These are phyloP conservation scores for Synanthedon myopaeformis DNA, from an alignment of 2,888 invertebrate species.

Conservation along the genomic window DNA sequence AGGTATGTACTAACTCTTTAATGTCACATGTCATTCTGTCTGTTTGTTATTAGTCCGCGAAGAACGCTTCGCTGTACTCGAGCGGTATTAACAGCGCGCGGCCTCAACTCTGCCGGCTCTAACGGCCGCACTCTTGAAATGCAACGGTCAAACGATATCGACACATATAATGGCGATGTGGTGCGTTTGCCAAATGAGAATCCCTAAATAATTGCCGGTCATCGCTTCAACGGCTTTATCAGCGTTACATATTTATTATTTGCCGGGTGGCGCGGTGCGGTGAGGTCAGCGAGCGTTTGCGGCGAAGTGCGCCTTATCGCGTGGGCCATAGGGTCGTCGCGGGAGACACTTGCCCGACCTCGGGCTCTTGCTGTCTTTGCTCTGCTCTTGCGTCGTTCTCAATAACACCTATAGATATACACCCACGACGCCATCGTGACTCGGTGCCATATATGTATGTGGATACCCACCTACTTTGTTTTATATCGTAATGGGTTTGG, in stretches of 20 bases:
- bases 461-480: no score
- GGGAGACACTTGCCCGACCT: conserved; percentile 18
- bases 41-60: conserved; percentile 10
- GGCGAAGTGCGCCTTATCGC: conserved; percentile 59
- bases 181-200: conserved; percentile 46
- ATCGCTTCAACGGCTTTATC: conserved; percentile 64
- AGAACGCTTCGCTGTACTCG: conserved; percentile 1
- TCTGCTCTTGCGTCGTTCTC: conserved; percentile 60
- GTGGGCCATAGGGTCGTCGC: conserved; percentile 53
- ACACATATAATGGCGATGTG: conserved; percentile 28
- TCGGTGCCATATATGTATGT: no score
- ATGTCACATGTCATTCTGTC: conserved; percentile 24
- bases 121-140: conserved; percentile 24
- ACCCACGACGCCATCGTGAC: background rate
- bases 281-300: conserved; percentile 60
- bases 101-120: conserved; percentile 14
- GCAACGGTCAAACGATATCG: conserved; percentile 17
- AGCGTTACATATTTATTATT: conserved; percentile 70
- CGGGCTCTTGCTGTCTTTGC: conserved; percentile 46
- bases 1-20: conserved; percentile 34
- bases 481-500: no score
- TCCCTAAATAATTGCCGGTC: conserved; percentile 62
- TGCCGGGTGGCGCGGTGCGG: conserved; percentile 38
- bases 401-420: conserved; percentile 12
- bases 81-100: background rate